These are phyloP conservation scores for Apodemus agrarius DNA, from an alignment of 2,797 vertebrate species.

Conservation along the genomic window DNA sequence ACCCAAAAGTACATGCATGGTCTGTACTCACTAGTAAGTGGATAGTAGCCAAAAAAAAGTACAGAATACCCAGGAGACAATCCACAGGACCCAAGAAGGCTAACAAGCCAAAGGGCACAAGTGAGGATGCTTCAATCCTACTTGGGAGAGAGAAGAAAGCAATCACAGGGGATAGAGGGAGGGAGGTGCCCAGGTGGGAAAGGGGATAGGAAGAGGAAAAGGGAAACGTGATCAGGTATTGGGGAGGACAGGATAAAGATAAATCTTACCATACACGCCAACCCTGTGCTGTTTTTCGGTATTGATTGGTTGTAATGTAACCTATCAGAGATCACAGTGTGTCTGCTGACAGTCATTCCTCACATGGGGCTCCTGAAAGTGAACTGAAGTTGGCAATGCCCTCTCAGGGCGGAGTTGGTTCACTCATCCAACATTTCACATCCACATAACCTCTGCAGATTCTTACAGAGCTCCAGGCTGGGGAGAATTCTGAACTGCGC, in stretches of 20 bases:
- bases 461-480: not conserved
- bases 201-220: not conserved
- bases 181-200: not conserved
- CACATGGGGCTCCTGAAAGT: not conserved
- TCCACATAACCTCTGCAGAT: not conserved
- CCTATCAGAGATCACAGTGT: not conserved
- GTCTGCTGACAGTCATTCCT: not conserved
- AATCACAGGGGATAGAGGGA: not conserved
- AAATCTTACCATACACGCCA: not conserved
- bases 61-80: not conserved
- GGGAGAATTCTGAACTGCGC: not conserved
- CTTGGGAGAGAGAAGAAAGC: not conserved
- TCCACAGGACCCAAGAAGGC: not conserved
- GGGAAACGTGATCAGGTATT: not conserved
- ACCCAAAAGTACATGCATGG: not conserved
- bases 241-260: not conserved
- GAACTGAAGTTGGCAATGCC: rapidly evolving
- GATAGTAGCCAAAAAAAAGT: not conserved
- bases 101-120: not conserved
- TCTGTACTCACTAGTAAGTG: not conserved
- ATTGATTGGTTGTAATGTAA: not conserved
- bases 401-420: not conserved
- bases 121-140: not conserved
- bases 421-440: not conserved
- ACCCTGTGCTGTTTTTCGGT: not conserved